These are phyloP conservation scores for Datnioides undecimradiatus DNA, from an alignment of 2,113 vertebrate genomes.

Conservation along the genomic window DNA sequence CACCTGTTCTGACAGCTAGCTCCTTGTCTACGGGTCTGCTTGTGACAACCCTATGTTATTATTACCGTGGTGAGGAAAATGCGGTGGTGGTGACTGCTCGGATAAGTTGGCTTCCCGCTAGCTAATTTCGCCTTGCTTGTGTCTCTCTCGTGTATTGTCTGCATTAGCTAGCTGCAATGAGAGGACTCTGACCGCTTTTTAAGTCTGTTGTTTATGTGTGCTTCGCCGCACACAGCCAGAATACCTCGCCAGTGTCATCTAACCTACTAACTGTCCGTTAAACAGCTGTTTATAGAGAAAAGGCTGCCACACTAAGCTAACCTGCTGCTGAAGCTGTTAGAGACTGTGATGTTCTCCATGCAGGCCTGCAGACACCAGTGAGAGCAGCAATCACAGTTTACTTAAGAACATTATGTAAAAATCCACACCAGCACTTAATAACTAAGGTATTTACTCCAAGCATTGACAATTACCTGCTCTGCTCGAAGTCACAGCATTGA, in stretches of 20 bases:
- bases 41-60: background rate
- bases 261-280: background rate
- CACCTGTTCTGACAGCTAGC: constrained; percentile 37
- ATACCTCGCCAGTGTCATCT: background rate
- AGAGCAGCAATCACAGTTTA: background rate
- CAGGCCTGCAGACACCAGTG: constrained; percentile 48
- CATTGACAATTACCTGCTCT: background rate
- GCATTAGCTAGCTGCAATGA: constrained; percentile 12
- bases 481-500: background rate
- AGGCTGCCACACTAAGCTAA: background rate
- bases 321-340: constrained; percentile 1
- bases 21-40: background rate
- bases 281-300: background rate
- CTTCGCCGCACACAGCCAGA: background rate
- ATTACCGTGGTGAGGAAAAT: background rate
- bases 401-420: background rate
- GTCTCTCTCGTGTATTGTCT: constrained; percentile 15
- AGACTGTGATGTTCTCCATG: background rate
- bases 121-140: constrained; percentile 12
- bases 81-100: background rate
- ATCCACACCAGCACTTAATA: background rate
- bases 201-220: background rate
- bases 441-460: background rate
- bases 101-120: constrained; percentile 44
- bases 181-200: background rate